These are phyloP conservation scores for Elephas maximus DNA, from an alignment of 2,113 vertebrate species.

Conservation along the genomic window DNA sequence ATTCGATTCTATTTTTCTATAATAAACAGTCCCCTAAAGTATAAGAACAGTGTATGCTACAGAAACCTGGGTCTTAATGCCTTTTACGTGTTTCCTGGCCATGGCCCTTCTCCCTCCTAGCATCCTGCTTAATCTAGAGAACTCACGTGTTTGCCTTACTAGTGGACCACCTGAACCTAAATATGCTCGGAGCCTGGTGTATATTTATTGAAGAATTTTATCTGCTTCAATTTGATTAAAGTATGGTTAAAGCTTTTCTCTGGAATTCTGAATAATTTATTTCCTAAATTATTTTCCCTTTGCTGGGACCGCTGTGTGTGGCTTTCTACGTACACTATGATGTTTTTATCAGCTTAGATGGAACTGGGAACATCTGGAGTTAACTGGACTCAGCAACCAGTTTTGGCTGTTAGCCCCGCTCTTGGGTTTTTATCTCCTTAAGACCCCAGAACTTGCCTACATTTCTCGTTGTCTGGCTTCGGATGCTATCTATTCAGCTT, in stretches of 20 bases:
- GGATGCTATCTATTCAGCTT: not conserved
- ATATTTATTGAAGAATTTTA: not conserved
- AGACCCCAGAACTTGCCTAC: not conserved
- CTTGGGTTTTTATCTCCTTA: not conserved
- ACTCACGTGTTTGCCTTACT: not conserved
- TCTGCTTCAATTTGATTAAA: not conserved
- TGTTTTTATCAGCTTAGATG: not conserved
- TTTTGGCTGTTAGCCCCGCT: not conserved
- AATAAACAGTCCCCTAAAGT: not conserved
- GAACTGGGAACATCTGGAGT: not conserved
- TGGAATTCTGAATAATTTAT: not conserved
- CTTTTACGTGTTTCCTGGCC: not conserved
- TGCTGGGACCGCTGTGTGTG: not conserved
- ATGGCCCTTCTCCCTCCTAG: not conserved
- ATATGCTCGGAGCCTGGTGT: not conserved
- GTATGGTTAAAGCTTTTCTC: not conserved
- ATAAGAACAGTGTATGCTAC: not conserved
- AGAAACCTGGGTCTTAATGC: not conserved
- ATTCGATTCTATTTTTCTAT: not conserved
- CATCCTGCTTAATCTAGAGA: not conserved
- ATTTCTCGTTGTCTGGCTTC: not conserved
- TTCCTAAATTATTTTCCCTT: not conserved
- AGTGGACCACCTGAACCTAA: not conserved
- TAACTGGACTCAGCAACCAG: not conserved
- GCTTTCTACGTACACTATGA: not conserved